phyloP scores from a whole-genome alignment of 2,113 vertebrate species.

The Suncus etruscus region DNA sequence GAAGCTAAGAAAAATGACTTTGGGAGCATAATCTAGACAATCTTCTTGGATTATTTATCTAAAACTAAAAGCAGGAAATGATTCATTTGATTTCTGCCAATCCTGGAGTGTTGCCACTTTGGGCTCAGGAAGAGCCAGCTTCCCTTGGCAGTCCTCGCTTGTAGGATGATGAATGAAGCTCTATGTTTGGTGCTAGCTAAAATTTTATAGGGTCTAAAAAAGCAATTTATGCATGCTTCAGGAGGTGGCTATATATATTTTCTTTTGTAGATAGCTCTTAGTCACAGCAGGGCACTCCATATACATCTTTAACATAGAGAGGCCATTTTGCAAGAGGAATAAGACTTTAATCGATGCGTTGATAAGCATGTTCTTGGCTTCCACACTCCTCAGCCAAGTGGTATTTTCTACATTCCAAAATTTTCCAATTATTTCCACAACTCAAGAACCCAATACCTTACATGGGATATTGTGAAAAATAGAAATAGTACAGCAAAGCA shows the following conservation, averaged over 20 bases:
- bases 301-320: slow-evolving; percentile 65
- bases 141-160: slow-evolving; percentile 91
- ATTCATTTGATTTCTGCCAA: slow-evolving; percentile 95
- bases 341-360: neutral
- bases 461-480: slow-evolving; percentile 55
- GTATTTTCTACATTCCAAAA: slow-evolving; percentile 29
- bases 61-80: slow-evolving; percentile 94
- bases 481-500: slow-evolving; percentile 71
- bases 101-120: slow-evolving; percentile 92
- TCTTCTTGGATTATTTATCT: slow-evolving; percentile 92
- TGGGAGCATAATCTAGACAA: slow-evolving; percentile 89
- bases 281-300: slow-evolving; percentile 83
- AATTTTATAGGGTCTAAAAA: slow-evolving; percentile 92
- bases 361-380: slow-evolving; percentile 53
- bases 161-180: slow-evolving; percentile 95
- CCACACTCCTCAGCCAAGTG: neutral
- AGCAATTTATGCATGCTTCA: slow-evolving; percentile 88
- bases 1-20: slow-evolving; percentile 85
- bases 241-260: slow-evolving; percentile 82
- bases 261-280: slow-evolving; percentile 84
- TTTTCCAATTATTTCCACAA: slow-evolving; percentile 59
- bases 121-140: slow-evolving; percentile 95
- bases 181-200: slow-evolving; percentile 94
- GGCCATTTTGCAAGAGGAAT: slow-evolving; percentile 68
- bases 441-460: slow-evolving; percentile 49